Conservation (phyloP, 2,888 invertebrate species). For the Drosophila meridiana region DNA sequence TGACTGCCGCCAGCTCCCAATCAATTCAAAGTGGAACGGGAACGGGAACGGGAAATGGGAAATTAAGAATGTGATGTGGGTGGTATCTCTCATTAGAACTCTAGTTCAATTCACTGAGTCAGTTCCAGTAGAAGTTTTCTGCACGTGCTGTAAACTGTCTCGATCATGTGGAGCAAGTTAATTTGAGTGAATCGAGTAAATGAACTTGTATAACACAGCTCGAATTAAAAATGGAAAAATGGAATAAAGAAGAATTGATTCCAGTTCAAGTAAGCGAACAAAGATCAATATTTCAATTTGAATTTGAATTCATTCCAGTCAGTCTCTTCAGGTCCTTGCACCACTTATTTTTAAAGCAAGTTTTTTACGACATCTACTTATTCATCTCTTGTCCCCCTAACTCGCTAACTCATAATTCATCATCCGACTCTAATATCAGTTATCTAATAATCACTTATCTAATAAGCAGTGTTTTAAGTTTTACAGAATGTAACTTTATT, state of each 20-base stretch:
- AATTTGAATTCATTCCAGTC: too few relatives aligned
- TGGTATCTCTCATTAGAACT: neutral
- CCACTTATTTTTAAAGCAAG: too few relatives aligned
- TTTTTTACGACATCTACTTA: too few relatives aligned
- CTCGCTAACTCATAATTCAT: too few relatives aligned
- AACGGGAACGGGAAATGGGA: neutral
- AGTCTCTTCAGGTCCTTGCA: too few relatives aligned
- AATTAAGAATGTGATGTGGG: neutral
- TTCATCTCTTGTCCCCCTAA: too few relatives aligned
- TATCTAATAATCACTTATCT: too few relatives aligned
- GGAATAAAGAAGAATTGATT: too few relatives aligned
- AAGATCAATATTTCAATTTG: neutral
- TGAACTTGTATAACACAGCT: neutral
- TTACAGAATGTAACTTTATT: too few relatives aligned
- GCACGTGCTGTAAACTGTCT: neutral
- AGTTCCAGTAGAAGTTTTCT: neutral
- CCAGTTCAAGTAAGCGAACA: neutral
- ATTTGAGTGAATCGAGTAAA: neutral
- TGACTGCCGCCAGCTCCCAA: constrained; percentile 8
- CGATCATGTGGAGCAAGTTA: neutral
- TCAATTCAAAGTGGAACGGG: neutral
- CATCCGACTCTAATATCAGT: too few relatives aligned
- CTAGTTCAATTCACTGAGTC: neutral
- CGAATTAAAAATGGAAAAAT: neutral
- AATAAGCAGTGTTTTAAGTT: too few relatives aligned